These are phyloP conservation scores for Ceratina calcarata DNA, from an alignment of 1,140 invertebrate species.

Conservation along the genomic window DNA sequence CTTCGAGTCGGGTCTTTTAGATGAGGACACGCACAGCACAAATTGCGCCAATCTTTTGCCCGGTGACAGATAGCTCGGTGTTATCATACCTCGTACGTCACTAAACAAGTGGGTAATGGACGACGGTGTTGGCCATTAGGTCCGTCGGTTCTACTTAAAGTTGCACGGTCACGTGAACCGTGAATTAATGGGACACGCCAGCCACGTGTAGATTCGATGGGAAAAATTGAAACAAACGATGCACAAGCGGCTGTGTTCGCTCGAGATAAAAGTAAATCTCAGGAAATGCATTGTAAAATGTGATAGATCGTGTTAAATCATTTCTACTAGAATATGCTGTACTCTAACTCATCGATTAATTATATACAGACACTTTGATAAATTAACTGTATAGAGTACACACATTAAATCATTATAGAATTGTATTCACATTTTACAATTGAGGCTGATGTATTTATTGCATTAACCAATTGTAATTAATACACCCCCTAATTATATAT, in stretches of 20 bases:
- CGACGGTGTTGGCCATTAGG: slow-evolving; percentile 18
- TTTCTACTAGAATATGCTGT: too few relatives aligned
- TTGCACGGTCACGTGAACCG: slow-evolving; percentile 33
- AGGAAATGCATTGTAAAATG: too few relatives aligned
- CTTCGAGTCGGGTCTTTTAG: slow-evolving; percentile 6
- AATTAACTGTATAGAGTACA: too few relatives aligned
- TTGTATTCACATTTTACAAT: too few relatives aligned
- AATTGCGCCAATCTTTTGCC: slow-evolving; percentile 41
- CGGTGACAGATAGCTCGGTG: slow-evolving; percentile 23
- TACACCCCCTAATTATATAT: too few relatives aligned
- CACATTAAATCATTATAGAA: too few relatives aligned
- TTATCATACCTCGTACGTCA: slow-evolving; percentile 39
- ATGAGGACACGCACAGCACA: slow-evolving; percentile 22
- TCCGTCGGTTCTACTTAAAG: slow-evolving; percentile 49
- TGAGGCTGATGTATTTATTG: too few relatives aligned
- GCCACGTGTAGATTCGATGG: neutral
- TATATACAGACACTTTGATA: too few relatives aligned
- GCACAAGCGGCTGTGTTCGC: neutral
- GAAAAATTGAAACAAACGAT: slow-evolving; percentile 6
- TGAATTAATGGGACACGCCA: slow-evolving; percentile 19
- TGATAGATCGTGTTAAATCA: too few relatives aligned
- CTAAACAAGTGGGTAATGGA: slow-evolving; percentile 41
- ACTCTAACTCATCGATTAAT: too few relatives aligned
- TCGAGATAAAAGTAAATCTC: too few relatives aligned
- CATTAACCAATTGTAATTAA: too few relatives aligned